phyloP scores from a whole-genome alignment of 1,140 invertebrate genomes.

The Patella vulgata region DNA sequence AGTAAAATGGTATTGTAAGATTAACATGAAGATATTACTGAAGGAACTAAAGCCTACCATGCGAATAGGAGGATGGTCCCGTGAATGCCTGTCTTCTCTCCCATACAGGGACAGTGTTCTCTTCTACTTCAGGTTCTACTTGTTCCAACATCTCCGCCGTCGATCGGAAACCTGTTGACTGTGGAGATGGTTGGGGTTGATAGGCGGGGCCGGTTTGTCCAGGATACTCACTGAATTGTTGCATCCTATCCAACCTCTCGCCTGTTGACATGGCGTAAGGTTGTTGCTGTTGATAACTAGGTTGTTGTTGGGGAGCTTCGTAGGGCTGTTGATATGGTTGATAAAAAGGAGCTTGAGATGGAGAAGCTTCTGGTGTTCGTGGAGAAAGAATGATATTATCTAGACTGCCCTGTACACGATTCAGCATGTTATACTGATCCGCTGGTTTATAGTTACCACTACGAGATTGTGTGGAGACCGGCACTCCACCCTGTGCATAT shows the following conservation, averaged over 20 bases:
- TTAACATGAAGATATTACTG: too few species aligned
- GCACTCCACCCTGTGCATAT: slow-evolving; percentile 8
- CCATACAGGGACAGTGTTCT: slow-evolving; percentile 43
- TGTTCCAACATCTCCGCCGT: slow-evolving; percentile 23
- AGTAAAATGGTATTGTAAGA: too few species aligned
- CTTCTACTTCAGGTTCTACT: slow-evolving; percentile 25
- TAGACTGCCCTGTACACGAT: slow-evolving; percentile 32
- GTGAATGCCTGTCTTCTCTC: slow-evolving; percentile 52
- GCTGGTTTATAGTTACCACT: slow-evolving; percentile 4
- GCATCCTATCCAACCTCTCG: slow-evolving; percentile 15
- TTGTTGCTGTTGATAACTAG: background rate
- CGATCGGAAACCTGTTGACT: slow-evolving; percentile 17
- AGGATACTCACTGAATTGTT: slow-evolving; percentile 1
- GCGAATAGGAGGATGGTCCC: slow-evolving; percentile 5
- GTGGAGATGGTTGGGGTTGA: slow-evolving; percentile 12
- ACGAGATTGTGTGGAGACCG: background rate
- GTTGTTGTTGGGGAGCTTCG: too few species aligned
- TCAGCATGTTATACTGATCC: slow-evolving; percentile 24
- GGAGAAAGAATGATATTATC: slow-evolving; percentile 34
- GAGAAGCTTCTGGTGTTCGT: slow-evolving; percentile 22
- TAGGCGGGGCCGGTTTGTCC: slow-evolving; percentile 9
- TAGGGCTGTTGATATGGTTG: too few species aligned
- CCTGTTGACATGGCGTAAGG: slow-evolving; percentile 12
- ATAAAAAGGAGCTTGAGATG: too few species aligned
- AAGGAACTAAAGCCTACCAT: too few species aligned